These are phyloP conservation scores for Pristionchus fissidentatus DNA, from an alignment of 2,888 invertebrate genomes.

Conservation along the genomic window DNA sequence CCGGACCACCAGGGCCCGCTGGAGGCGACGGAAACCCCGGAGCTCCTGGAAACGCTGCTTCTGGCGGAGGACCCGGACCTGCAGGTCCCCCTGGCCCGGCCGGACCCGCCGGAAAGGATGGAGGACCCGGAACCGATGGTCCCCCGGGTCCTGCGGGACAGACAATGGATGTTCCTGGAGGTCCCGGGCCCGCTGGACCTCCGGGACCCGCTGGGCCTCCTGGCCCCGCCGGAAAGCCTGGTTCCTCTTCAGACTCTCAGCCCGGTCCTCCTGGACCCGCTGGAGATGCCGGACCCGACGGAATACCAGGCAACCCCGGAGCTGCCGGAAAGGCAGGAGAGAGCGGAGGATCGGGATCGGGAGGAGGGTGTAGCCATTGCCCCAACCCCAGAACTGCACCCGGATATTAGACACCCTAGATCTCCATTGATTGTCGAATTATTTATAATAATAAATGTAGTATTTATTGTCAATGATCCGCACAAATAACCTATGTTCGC, in stretches of 20 bases:
- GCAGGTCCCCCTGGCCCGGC: slow-evolving; percentile 42
- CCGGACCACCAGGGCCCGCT: slow-evolving; percentile 31
- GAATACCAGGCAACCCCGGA: slow-evolving; percentile 27
- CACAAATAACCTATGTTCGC: too few relatives aligned
- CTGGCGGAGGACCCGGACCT: slow-evolving; percentile 25
- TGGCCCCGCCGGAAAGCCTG: slow-evolving; percentile 45
- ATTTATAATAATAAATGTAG: too few relatives aligned
- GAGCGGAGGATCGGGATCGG: slow-evolving; percentile 11
- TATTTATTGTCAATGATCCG: too few relatives aligned
- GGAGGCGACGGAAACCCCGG: slow-evolving; percentile 39
- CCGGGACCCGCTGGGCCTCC: slow-evolving; percentile 40
- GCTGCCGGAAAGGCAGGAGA: slow-evolving; percentile 5
- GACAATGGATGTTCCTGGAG: slow-evolving; percentile 4
- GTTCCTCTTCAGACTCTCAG: background rate
- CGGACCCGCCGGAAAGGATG: slow-evolving; percentile 43
- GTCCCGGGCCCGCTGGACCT: slow-evolving; percentile 32
- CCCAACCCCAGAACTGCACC: slow-evolving; percentile 43
- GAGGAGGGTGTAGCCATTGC: slow-evolving; percentile 44
- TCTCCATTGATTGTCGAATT: too few relatives aligned
- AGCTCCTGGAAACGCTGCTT: background rate
- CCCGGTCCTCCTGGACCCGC: slow-evolving; percentile 47
- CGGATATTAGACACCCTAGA: slow-evolving; percentile 45
- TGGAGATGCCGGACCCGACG: slow-evolving; percentile 47
- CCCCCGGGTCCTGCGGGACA: slow-evolving; percentile 36
- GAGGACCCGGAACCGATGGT: slow-evolving; percentile 27